Evolutionary conservation across 1,140 invertebrate genomes (phyloP), one percentile per base, ranked within the genome.

Genomic region (Zaprionus africanus): DNA sequence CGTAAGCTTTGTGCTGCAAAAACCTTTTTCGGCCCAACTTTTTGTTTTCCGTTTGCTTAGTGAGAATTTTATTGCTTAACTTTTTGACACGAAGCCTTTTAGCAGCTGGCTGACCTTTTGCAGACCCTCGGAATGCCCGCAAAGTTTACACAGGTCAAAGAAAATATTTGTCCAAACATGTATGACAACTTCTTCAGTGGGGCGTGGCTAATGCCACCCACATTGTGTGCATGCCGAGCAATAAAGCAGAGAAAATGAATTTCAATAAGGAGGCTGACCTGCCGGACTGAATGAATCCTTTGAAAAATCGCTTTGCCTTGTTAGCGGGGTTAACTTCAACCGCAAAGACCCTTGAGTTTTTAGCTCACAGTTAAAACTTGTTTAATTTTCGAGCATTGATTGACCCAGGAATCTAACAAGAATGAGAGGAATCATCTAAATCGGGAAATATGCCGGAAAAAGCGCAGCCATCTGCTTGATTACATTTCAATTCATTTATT

Each of bases 81-180:
- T 85, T 85, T 84, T 76, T 62, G 69, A 64, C 71, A 76, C 66
- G 70, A 67, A 76, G 76, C 82, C 82, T 79, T 85, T 73, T 66
- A 66, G 73, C 64, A 72, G 68, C 82, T 53, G 56, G 51, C 71
- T 76, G 82, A 85, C 82, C 82, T 76, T 81, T 85, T 64, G 61
- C 38, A 24, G 61, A 56, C 70, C 78, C 61, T 69, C 43, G 76
- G 67, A 67, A 81, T 85, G 78, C 82, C 78, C 46, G n/a, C 60
- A 82, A 85, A 85, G 82, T 85, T 85, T 85, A 76, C 76, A 81
- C 75, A 85, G 82, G 82, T 81, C 82, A 85, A 85, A 85, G 76
- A 85, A 85, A 85, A 85, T 85, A 85, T 85, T 85, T 85, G 62
- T 67, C 67, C 67, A 68, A 81, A 82, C 65, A 78, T 69, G 75